A percentile compares a stretch with the other conserved stretches of the same genome.
These are phyloP conservation scores for Palythoa grandis DNA, from an alignment of 92 coral and sea anemone species.

Conservation along the genomic window DNA sequence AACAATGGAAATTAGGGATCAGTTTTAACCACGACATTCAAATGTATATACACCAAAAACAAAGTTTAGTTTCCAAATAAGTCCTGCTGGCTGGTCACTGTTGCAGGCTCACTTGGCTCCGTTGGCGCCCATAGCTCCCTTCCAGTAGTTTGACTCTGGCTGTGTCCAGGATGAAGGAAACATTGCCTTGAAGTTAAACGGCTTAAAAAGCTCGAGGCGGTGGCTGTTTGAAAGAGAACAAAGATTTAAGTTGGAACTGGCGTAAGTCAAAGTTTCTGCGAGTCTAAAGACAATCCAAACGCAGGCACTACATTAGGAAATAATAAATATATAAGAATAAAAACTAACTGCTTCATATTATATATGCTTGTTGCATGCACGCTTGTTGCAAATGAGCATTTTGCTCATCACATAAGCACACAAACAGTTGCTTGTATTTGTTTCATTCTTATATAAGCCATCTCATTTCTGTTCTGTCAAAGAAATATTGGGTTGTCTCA, in stretches of 20 bases:
- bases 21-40: no score
- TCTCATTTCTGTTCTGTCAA: no score
- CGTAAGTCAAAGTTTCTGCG: neutral
- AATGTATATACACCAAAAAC: neutral
- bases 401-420: no score
- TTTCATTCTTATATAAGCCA: no score
- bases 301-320: no score
- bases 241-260: neutral
- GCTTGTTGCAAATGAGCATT: no score
- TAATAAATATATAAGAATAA: no score
- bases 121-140: neutral
- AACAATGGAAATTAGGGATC: no score
- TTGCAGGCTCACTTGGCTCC: constrained; percentile 4
- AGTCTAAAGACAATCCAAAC: neutral
- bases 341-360: no score
- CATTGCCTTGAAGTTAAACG: constrained; percentile 87
- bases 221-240: constrained; percentile 68
- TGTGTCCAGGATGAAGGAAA: constrained; percentile 79
- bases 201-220: constrained; percentile 83
- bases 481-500: no score
- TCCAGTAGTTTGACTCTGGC: constrained; percentile 74
- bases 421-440: no score
- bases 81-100: neutral
- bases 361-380: no score
- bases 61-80: neutral